These are phyloP conservation scores for Montipora foliosa DNA, from an alignment of 64 coral and sea anemone genomes.

Conservation along the genomic window DNA sequence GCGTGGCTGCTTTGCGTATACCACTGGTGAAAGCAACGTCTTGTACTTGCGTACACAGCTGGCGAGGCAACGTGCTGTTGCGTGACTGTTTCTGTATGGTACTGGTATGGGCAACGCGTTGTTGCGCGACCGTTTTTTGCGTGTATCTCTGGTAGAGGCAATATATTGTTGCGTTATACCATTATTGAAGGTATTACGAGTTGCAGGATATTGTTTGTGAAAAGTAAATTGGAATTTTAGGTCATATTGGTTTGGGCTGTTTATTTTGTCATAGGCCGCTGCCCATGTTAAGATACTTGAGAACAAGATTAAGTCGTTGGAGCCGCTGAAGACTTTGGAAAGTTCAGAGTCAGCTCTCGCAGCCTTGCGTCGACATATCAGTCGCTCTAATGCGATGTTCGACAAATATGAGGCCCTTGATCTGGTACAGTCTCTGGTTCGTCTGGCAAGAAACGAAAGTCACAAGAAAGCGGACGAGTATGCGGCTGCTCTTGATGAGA, in stretches of 20 bases:
- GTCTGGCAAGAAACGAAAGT: not conserved
- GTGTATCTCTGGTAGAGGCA: not conserved
- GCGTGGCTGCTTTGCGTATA: not conserved
- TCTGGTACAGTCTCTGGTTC: conserved; percentile 2
- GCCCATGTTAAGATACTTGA: not conserved
- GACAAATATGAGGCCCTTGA: not conserved
- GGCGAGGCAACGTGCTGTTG: not conserved
- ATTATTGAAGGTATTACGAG: not conserved
- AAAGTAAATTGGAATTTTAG: not conserved
- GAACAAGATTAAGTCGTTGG: not conserved
- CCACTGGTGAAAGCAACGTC: not conserved
- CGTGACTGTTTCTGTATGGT: not conserved
- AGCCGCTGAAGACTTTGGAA: no score
- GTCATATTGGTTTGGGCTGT: not conserved
- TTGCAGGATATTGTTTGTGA: not conserved
- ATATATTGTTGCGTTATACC: not conserved
- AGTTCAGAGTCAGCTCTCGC: no score
- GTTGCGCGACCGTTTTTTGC: not conserved
- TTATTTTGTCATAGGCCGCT: not conserved
- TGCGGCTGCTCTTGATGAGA: not conserved
- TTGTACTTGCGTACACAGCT: not conserved
- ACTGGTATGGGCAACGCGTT: not conserved
- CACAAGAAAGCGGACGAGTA: conserved; percentile 1
- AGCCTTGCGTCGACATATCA: not conserved
- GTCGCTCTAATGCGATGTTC: not conserved